Evolutionary conservation across 2,113 vertebrate species (phyloP).

Genomic region (Dipodomys stephensi): DNA sequence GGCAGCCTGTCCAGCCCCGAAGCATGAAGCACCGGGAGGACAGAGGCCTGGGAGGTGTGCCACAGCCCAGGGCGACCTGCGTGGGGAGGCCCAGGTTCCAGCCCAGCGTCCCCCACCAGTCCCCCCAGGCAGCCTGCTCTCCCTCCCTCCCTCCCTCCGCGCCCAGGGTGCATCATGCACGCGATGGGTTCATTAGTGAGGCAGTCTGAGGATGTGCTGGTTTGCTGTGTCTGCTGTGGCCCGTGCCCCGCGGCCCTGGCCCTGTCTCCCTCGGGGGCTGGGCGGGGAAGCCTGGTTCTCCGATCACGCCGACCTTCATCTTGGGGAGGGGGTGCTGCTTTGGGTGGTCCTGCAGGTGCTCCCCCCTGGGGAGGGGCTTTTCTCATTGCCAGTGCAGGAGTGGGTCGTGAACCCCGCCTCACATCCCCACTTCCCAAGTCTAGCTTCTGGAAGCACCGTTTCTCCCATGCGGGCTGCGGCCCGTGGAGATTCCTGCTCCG

Average conservation of each 20-base stretch:
- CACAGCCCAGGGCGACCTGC: fast-evolving
- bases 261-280: background rate
- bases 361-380: background rate
- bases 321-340: background rate
- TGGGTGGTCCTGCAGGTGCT: no score
- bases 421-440: background rate
- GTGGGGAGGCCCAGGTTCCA: background rate
- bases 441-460: background rate
- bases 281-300: background rate
- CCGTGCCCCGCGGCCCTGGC: background rate
- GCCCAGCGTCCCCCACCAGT: background rate
- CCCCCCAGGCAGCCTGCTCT: no score
- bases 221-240: fast-evolving
- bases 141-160: no score
- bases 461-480: background rate
- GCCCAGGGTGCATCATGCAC: no score
- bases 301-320: background rate
- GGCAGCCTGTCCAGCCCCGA: fast-evolving
- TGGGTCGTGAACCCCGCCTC: background rate
- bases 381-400: background rate
- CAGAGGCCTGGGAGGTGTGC: background rate
- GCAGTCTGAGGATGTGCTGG: background rate
- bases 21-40: background rate
- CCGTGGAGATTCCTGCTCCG: fast-evolving
- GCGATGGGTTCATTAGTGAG: no score